A percentile compares a stretch with the other conserved stretches of the same genome.
Evolutionary conservation across 2,888 invertebrate species (phyloP).

Genomic region (Rhyacophila evoluta): DNA sequence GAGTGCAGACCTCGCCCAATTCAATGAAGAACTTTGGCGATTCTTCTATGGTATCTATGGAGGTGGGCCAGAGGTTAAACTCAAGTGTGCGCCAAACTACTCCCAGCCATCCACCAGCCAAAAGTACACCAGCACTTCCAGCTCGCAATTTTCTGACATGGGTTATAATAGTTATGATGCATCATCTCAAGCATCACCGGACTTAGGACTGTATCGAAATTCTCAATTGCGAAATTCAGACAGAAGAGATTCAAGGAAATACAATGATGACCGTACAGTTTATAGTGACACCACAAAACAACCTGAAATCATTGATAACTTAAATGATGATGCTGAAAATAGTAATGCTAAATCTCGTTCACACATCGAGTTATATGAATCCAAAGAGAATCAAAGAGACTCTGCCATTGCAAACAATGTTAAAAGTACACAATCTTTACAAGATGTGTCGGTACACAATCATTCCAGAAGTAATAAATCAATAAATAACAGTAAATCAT

Average conservation of each 20-base stretch:
- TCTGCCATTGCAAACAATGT: conserved; percentile 55
- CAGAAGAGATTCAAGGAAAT: neutral
- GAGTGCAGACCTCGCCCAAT: conserved; percentile 79
- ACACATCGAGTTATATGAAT: conserved; percentile 52
- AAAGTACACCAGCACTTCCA: conserved; percentile 21
- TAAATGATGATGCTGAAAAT: neutral
- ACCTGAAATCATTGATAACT: neutral
- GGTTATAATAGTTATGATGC: conserved; percentile 3
- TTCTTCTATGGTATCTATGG: conserved; percentile 89
- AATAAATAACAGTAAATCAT: neutral
- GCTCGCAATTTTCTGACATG: conserved; percentile 2
- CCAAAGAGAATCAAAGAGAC: conserved; percentile 19
- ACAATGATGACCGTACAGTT: neutral
- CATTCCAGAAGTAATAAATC: neutral
- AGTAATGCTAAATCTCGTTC: conserved; percentile 34
- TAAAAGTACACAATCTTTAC: conserved; percentile 65
- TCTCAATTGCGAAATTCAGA: neutral
- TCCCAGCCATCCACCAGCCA: conserved; percentile 20
- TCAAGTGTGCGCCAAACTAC: conserved; percentile 59
- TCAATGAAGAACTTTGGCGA: conserved; percentile 88
- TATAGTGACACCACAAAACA: neutral
- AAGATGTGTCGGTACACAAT: conserved; percentile 60
- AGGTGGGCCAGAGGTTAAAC: conserved; percentile 85
- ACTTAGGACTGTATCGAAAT: neutral
- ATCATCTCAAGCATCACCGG: neutral